phyloP scores from a whole-genome alignment of 2,797 vertebrate genomes.

The Pachyuromys duprasi region DNA sequence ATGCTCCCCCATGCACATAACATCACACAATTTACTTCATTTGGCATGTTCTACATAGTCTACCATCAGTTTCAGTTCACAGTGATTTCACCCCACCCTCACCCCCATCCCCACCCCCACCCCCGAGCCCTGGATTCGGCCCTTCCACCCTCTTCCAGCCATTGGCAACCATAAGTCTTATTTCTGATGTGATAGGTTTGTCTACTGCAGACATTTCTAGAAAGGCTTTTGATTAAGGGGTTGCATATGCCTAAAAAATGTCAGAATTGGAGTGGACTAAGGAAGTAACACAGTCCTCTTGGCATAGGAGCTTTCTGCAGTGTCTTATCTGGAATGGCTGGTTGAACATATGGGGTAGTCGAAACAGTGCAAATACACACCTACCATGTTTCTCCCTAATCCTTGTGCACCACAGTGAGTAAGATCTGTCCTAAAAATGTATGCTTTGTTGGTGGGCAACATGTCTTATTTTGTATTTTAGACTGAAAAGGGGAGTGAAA shows the following conservation, averaged over 20 bases:
- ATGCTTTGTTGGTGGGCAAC: neutral
- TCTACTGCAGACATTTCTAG: neutral
- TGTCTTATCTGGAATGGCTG: neutral
- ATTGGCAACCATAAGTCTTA: neutral
- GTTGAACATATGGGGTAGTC: neutral
- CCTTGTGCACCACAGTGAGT: neutral
- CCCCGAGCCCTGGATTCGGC: rapidly evolving
- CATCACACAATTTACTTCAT: neutral
- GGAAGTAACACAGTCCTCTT: neutral
- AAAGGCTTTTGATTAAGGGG: neutral
- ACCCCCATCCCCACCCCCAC: neutral
- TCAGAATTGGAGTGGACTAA: neutral
- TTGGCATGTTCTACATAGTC: neutral
- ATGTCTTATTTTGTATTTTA: neutral
- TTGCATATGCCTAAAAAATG: neutral
- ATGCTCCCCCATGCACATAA: neutral
- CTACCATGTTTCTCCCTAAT: neutral
- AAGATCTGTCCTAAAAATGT: neutral
- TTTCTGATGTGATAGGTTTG: neutral
- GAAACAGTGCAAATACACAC: rapidly evolving
- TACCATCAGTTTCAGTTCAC: neutral
- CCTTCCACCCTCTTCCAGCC: rapidly evolving
- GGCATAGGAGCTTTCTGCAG: neutral
- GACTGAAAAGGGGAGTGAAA: neutral
- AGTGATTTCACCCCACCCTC: neutral